Percentiles rank a stretch among this genome's conserved stretches.
Conservation (phyloP, 2,797 vertebrate genomes). For the Typhlichthys eigenmanni region DNA sequence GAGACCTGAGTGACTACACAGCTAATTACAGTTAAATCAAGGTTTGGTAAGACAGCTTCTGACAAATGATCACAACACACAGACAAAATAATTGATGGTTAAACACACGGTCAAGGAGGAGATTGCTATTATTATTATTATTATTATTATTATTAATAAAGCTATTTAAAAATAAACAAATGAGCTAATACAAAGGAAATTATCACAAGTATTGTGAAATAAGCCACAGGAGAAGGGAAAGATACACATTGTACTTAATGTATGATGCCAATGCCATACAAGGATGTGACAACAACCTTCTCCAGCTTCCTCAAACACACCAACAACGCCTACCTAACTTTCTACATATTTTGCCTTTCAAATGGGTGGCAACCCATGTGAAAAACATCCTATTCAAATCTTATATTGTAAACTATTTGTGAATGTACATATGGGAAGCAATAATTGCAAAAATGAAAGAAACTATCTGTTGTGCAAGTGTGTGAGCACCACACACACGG, state of each 20-base stretch:
- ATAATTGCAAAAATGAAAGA: no score
- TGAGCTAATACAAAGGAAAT: not conserved
- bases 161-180: not conserved
- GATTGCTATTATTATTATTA: not conserved
- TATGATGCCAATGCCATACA: not conserved
- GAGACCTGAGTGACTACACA: not conserved
- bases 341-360: no score
- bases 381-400: no score
- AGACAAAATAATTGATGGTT: constrained; percentile 5
- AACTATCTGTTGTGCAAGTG: no score
- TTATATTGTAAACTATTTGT: no score
- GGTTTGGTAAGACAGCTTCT: constrained; percentile 16
- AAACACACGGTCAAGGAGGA: not conserved
- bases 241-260: not conserved
- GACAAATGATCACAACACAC: not conserved
- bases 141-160: not conserved
- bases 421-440: not conserved
- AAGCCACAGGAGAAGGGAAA: not conserved
- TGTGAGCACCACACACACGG: not conserved
- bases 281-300: constrained; percentile 3
- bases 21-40: not conserved
- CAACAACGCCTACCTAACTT: not conserved
- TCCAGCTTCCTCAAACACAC: constrained; percentile 4
- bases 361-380: no score
- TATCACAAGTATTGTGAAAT: not conserved